Evolutionary conservation across 1,140 invertebrate genomes (phyloP), one percentile per base, ranked within the genome.

Genomic region (Penaeus japonicus): DNA sequence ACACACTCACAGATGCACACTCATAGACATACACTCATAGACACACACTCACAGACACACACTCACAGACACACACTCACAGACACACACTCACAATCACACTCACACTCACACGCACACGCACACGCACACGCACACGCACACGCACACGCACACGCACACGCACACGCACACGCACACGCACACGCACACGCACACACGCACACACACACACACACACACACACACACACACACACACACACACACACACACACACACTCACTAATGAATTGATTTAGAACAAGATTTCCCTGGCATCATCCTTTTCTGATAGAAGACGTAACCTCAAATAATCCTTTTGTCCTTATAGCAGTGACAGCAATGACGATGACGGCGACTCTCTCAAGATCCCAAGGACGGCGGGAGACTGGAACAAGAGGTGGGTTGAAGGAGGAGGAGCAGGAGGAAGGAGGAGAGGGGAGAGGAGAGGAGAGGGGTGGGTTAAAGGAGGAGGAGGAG

Each of bases 341-440:
- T 30, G 47, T n/a, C 55, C 77, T 27, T 32, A n/a, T 27, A 59
- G 77, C 82, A 88, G 89, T 75, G 86, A 88, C 54, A 87, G 81
- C 54, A 90, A 86, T 70, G 85, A 86, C 32, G 85, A 85, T 32
- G 85, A 78, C 32, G 65, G 35, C 7, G 85, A 87, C n/a, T 80
- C 79, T 2, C 65, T 87, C 77, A 88, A 87, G 70, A 78, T 84
- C 47, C 84, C 85, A 4, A 62, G 84, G 35, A 81, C 80, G 12
- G 82, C 65, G 3, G 86, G 85, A 15, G 89, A 90, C 27, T 90
- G 89, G 83, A 90, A 39, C 57, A 85, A 90, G 24, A 80, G 83
- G 89, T 75, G 22, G 22, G 78, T 53, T 32, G 35, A 1, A 55
- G 57, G 22, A 82, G 2, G 54, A 18, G n/a, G 35, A 85, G 65